These are phyloP conservation scores for Trissoscelio sp. DNA, from an alignment of 2,888 invertebrate species.

Conservation along the genomic window DNA sequence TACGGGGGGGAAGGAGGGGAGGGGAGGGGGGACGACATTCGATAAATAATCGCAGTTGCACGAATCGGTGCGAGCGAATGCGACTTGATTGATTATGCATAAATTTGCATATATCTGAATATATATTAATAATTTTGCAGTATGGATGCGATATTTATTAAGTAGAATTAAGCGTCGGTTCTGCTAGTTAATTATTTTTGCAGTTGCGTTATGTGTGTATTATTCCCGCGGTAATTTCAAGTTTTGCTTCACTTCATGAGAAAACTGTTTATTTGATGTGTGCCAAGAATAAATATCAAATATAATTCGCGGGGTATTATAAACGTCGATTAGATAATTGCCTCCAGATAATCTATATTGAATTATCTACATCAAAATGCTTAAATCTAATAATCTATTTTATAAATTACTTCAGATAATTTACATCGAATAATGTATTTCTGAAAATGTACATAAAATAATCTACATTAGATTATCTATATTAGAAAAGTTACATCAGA, in stretches of 20 bases:
- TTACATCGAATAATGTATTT: too few relatives aligned
- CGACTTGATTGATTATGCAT: constrained; percentile 57
- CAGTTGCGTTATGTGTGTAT: constrained; percentile 5
- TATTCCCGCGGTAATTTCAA: constrained; percentile 27
- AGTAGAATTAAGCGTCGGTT: constrained; percentile 44
- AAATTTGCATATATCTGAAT: constrained; percentile 55
- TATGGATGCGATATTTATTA: constrained; percentile 48
- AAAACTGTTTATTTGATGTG: constrained; percentile 10
- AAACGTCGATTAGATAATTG: too few relatives aligned
- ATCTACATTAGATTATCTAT: too few relatives aligned
- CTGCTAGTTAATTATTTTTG: constrained; percentile 52
- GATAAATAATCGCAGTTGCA: constrained; percentile 45
- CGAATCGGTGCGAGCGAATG: constrained; percentile 35
- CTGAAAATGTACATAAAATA: too few relatives aligned
- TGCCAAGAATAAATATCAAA: too few relatives aligned
- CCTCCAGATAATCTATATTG: too few relatives aligned
- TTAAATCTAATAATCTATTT: too few relatives aligned
- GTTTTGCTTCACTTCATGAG: constrained; percentile 12
- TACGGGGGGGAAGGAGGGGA: neutral
- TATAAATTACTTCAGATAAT: too few relatives aligned
- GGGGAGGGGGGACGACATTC: constrained; percentile 9
- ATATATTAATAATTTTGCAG: constrained; percentile 48
- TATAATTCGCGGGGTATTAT: too few relatives aligned
- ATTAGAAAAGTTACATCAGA: too few relatives aligned
- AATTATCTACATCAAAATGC: too few relatives aligned